Percentiles rank a stretch among this genome's conserved stretches.
Conservation (phyloP, 2,797 vertebrate genomes). For the Pseudomugil gertrudae region DNA sequence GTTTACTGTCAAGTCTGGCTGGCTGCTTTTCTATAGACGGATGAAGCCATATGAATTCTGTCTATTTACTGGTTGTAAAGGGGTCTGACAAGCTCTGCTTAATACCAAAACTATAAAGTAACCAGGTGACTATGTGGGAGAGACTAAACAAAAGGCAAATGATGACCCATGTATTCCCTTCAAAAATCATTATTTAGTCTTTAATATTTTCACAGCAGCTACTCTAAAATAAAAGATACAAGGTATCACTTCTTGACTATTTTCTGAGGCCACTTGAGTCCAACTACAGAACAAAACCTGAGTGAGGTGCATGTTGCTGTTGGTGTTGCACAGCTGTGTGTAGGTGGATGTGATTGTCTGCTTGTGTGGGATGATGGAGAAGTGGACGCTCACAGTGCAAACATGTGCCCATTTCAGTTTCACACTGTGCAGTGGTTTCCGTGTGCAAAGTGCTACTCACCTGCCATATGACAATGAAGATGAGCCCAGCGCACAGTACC, state of each 20-base stretch:
- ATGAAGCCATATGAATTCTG: constrained; percentile 1
- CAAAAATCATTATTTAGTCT: neutral
- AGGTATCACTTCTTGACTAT: constrained; percentile 1
- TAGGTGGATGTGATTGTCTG: constrained; percentile 64
- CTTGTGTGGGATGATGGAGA: constrained; percentile 53
- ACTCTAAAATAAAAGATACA: constrained; percentile 2
- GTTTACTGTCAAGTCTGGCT: constrained; percentile 28
- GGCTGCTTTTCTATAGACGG: neutral
- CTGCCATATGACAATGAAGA: constrained; percentile 94
- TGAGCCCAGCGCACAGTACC: constrained; percentile 88
- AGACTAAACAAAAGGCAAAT: neutral
- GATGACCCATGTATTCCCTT: neutral
- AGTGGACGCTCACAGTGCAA: constrained; percentile 32
- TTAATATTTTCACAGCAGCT: neutral
- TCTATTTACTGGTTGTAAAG: constrained; percentile 5
- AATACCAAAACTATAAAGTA: constrained; percentile 4
- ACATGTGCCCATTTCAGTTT: constrained; percentile 23
- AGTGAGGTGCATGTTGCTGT: constrained; percentile 27
- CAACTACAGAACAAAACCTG: constrained; percentile 25
- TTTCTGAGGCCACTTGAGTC: constrained; percentile 27
- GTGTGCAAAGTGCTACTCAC: constrained; percentile 66
- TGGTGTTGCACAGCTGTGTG: constrained; percentile 38
- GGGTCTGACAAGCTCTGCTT: constrained; percentile 12
- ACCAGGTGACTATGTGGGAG: neutral
- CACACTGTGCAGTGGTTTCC: constrained; percentile 9